Evolutionary conservation across 2,888 invertebrate species (phyloP).

Genomic region (Entomobrya proxima): DNA sequence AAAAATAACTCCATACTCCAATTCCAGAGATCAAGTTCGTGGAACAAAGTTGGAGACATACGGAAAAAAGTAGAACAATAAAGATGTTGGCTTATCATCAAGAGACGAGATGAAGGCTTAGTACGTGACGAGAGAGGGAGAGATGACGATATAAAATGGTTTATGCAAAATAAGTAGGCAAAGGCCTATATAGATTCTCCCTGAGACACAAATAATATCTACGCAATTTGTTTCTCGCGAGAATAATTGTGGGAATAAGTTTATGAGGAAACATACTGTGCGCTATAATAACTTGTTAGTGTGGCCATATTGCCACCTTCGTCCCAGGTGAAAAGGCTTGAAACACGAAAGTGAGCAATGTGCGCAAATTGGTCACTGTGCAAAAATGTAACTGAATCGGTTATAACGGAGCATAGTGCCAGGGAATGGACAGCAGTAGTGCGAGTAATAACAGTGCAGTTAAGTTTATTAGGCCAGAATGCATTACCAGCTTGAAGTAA

Average conservation of each 20-base stretch:
- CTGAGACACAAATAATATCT: too few relatives aligned
- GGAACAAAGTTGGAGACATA: too few relatives aligned
- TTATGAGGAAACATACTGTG: too few relatives aligned
- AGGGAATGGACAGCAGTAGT: not conserved
- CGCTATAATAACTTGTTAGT: not conserved
- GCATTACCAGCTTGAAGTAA: too few relatives aligned
- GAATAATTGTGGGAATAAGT: not conserved
- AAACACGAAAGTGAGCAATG: not conserved
- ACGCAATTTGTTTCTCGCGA: not conserved
- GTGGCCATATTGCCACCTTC: not conserved
- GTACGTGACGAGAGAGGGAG: too few relatives aligned
- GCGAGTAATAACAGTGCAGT: not conserved
- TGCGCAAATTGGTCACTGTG: not conserved
- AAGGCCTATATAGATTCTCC: too few relatives aligned
- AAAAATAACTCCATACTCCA: conserved; percentile 28
- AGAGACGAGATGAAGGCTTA: too few relatives aligned
- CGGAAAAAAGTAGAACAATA: too few relatives aligned
- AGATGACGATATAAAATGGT: too few relatives aligned
- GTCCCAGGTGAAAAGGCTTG: not conserved
- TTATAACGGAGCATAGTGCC: not conserved
- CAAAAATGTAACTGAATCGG: not conserved
- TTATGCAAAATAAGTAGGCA: too few relatives aligned
- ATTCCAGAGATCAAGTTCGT: not conserved
- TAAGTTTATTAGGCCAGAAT: too few relatives aligned
- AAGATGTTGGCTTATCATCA: too few relatives aligned